Evolutionary conservation across 1,140 invertebrate species (phyloP).

Genomic region (Oreohelix idahoensis): DNA sequence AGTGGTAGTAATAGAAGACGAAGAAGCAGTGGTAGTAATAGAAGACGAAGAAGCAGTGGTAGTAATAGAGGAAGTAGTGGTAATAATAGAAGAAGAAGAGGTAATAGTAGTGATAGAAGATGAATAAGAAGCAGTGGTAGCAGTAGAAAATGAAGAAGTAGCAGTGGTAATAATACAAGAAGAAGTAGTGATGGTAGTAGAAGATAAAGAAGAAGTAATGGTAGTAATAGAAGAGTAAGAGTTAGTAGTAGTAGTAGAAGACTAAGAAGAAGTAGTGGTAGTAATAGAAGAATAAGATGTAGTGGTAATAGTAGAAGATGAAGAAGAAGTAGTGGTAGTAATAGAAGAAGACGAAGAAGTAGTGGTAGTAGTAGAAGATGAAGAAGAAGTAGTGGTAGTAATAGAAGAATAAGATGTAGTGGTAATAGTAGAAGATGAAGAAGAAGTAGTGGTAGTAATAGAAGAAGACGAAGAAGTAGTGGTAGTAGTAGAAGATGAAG

Average conservation of each 20-base stretch:
- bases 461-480: too few relatives aligned
- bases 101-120: neutral
- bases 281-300: constrained; percentile 3
- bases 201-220: neutral
- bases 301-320: neutral
- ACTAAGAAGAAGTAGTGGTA: neutral
- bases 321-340: too few relatives aligned
- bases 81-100: neutral
- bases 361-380: neutral
- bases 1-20: too few relatives aligned
- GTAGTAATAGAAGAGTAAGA: neutral
- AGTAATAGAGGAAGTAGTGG: neutral
- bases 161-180: neutral
- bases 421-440: neutral
- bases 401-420: neutral
- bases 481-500: too few relatives aligned
- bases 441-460: neutral
- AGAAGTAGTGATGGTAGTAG: neutral
- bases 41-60: neutral
- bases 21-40: too few relatives aligned
- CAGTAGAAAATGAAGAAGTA: neutral
- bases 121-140: neutral
- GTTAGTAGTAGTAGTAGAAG: neutral
- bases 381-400: neutral
- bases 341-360: neutral